phyloP scores from a whole-genome alignment of 1,140 invertebrate genomes.

The Drosophila lini region DNA sequence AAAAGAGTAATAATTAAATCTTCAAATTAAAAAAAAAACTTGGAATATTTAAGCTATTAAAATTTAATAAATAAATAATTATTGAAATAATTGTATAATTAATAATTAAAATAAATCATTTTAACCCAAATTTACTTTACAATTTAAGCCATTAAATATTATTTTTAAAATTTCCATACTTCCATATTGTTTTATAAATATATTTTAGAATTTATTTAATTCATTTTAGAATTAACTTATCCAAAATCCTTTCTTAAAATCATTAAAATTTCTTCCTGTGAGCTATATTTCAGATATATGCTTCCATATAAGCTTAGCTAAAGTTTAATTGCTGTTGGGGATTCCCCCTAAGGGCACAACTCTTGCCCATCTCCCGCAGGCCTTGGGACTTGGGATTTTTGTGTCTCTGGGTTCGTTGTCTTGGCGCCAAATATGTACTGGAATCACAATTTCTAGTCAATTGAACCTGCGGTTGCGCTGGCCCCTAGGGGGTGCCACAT shows the following conservation, averaged over 20 bases:
- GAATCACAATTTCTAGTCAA: slow-evolving; percentile 51
- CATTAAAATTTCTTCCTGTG: background rate
- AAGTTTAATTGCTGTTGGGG: slow-evolving; percentile 34
- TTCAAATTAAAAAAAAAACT: background rate
- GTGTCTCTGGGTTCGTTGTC: slow-evolving; percentile 9
- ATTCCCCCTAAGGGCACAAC: slow-evolving; percentile 1
- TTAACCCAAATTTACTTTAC: no score
- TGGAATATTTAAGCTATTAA: background rate
- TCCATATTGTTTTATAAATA: no score
- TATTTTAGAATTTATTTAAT: no score
- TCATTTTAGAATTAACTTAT: no score
- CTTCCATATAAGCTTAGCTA: background rate
- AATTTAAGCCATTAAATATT: no score
- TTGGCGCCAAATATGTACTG: background rate
- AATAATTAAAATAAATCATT: no score
- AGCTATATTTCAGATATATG: background rate
- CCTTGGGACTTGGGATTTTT: background rate
- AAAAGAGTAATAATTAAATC: background rate
- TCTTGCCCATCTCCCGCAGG: slow-evolving; percentile 1
- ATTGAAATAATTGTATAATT: no score
- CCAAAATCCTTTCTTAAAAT: no score
- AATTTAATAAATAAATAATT: background rate
- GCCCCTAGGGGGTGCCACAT: slow-evolving; percentile 28
- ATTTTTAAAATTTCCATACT: no score
- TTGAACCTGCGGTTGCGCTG: slow-evolving; percentile 35